Evolutionary conservation across 2,888 invertebrate genomes (phyloP).

Genomic region (Nephrotoma appendiculata): DNA sequence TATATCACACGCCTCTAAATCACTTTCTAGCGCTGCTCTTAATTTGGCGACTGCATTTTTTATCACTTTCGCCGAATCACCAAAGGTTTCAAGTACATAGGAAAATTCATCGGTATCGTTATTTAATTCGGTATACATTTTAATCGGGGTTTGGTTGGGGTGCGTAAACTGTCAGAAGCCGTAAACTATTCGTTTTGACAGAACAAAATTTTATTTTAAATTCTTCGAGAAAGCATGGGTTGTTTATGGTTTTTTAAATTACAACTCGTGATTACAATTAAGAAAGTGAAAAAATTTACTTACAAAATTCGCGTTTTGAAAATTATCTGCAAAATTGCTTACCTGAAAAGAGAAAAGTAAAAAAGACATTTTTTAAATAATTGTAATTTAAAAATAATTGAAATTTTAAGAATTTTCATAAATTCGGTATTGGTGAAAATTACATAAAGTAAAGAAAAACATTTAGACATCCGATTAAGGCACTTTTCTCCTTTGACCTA

Average conservation of each 20-base stretch:
- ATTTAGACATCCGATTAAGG: too few relatives aligned
- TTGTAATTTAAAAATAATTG: too few relatives aligned
- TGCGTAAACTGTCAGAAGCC: neutral
- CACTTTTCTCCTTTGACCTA: too few relatives aligned
- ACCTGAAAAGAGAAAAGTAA: neutral
- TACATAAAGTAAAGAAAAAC: too few relatives aligned
- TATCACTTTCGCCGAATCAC: neutral
- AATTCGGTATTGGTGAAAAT: neutral
- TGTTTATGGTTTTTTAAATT: neutral
- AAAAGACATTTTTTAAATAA: neutral
- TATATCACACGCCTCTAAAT: conserved; percentile 49
- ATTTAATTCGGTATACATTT: neutral
- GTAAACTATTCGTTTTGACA: neutral
- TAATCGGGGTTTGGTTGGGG: neutral
- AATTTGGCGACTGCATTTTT: conserved; percentile 9
- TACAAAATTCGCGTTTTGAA: neutral
- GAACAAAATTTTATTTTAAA: neutral
- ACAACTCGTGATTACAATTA: neutral
- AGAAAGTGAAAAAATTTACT: neutral
- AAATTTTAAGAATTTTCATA: too few relatives aligned
- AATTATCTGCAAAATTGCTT: neutral
- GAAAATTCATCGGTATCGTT: neutral
- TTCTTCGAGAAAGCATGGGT: neutral
- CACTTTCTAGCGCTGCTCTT: conserved; percentile 32
- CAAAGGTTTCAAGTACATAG: neutral